Evolutionary conservation across 53 echinoderm and acorn worm genomes (phyloP).

Genomic region (Antedon mediterranea): DNA sequence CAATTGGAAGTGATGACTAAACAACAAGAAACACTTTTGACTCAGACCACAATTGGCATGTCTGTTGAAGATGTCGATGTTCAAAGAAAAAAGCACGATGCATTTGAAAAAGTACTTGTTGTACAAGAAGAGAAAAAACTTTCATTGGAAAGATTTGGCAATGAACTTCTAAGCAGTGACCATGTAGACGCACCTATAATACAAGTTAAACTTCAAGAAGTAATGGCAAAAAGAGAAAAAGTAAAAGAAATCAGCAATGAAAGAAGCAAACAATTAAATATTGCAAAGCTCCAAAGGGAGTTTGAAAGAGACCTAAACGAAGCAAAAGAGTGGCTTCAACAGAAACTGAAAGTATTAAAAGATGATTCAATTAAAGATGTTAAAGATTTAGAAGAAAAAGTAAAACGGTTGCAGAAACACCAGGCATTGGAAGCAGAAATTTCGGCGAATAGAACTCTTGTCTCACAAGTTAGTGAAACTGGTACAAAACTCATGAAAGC

Average conservation of each 20-base stretch:
- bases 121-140: conserved; percentile 88
- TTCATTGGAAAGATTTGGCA: conserved; percentile 34
- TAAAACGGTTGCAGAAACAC: conserved; percentile 82
- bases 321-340: conserved; percentile 66
- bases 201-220: conserved; percentile 43
- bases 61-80: conserved; percentile 76
- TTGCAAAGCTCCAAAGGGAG: conserved; percentile 72
- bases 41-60: conserved; percentile 39
- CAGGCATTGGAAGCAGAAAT: conserved; percentile 97
- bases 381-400: conserved; percentile 67
- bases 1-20: conserved; percentile 64
- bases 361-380: conserved; percentile 52
- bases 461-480: conserved; percentile 34
- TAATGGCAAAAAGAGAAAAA: conserved; percentile 47
- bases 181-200: conserved; percentile 52
- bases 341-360: conserved; percentile 66
- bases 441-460: conserved; percentile 62
- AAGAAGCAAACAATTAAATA: conserved; percentile 52
- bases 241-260: conserved; percentile 43
- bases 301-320: conserved; percentile 61
- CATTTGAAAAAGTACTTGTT: conserved; percentile 74
- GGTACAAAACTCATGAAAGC: background rate
- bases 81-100: conserved; percentile 78
- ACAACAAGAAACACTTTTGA: conserved; percentile 69
- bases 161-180: conserved; percentile 32